These are phyloP conservation scores for Tolmerus cingulatus DNA, from an alignment of 2,888 invertebrate genomes.

Conservation along the genomic window DNA sequence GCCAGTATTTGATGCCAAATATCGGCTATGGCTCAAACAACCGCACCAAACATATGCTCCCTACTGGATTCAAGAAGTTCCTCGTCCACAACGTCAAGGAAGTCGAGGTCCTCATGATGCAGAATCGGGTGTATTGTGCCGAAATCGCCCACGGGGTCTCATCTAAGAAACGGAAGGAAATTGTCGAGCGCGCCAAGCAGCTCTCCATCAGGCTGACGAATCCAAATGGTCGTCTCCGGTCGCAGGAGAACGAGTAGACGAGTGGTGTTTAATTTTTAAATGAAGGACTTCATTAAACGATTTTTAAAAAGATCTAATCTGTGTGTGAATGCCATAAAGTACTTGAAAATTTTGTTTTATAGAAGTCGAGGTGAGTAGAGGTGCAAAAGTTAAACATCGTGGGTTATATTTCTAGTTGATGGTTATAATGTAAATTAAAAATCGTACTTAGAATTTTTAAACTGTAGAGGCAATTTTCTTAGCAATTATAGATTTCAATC, in stretches of 20 bases:
- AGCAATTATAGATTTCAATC: too few species aligned
- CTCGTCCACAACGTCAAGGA: constrained; percentile 90
- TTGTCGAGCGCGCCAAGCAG: constrained; percentile 97
- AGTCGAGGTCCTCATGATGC: constrained; percentile 98
- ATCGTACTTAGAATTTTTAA: too few species aligned
- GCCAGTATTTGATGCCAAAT: constrained; percentile 98
- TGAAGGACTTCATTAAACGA: neutral
- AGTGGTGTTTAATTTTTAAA: constrained; percentile 18
- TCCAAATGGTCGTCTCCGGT: constrained; percentile 93
- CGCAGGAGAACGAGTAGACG: constrained; percentile 97
- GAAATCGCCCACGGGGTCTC: constrained; percentile 98
- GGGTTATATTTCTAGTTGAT: too few species aligned
- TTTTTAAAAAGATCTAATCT: neutral
- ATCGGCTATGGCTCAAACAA: constrained; percentile 98
- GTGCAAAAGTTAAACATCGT: too few species aligned
- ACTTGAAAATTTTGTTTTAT: neutral
- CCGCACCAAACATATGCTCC: constrained; percentile 95
- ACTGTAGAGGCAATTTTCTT: too few species aligned
- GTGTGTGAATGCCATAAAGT: neutral
- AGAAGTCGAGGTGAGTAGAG: neutral
- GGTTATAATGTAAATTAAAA: too few species aligned
- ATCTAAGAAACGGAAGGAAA: constrained; percentile 94
- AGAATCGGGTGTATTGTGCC: constrained; percentile 95
- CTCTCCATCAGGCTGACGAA: constrained; percentile 95
- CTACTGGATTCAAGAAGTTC: constrained; percentile 97